phyloP scores from a whole-genome alignment of 1,140 invertebrate species.

The Drosophila pseudoananassae region DNA sequence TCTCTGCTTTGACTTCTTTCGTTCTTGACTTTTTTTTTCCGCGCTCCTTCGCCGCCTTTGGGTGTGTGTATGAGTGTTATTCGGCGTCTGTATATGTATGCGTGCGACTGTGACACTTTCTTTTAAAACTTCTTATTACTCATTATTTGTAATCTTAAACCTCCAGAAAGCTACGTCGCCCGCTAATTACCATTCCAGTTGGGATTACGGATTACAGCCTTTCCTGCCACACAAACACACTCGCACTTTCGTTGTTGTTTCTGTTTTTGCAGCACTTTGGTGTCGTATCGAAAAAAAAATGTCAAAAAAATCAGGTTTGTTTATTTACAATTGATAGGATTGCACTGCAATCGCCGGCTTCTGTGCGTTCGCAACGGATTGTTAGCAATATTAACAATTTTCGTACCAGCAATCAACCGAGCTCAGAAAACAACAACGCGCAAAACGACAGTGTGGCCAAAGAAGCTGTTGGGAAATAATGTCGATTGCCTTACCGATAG shows the following conservation, averaged over 20 bases:
- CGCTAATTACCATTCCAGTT: constrained; percentile 6
- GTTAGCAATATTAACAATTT: constrained; percentile 14
- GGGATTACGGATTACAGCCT: constrained; percentile 2
- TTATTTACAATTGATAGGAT: not conserved
- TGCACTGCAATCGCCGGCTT: constrained; percentile 4
- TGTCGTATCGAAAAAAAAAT: constrained; percentile 21
- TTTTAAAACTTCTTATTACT: not conserved
- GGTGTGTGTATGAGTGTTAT: constrained; percentile 8
- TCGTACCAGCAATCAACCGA: not conserved
- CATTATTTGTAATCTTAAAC: constrained; percentile 1
- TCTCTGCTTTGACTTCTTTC: constrained; percentile 17
- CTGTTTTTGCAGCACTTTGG: constrained; percentile 17
- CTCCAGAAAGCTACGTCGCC: not conserved
- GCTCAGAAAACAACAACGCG: constrained; percentile 2
- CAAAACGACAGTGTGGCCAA: not conserved
- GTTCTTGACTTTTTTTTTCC: constrained; percentile 29
- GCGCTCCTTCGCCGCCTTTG: constrained; percentile 21
- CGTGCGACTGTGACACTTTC: constrained; percentile 16
- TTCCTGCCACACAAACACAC: constrained; percentile 13
- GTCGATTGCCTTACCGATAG: too few relatives aligned
- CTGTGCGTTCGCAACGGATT: constrained; percentile 1
- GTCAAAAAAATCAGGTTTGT: not conserved
- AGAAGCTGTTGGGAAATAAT: not conserved
- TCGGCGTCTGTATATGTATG: not conserved
- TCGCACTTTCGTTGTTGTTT: constrained; percentile 10